Base-by-base conservation (phyloP, 2,113 vertebrate species). In the Perca fluviatilis region DNA sequence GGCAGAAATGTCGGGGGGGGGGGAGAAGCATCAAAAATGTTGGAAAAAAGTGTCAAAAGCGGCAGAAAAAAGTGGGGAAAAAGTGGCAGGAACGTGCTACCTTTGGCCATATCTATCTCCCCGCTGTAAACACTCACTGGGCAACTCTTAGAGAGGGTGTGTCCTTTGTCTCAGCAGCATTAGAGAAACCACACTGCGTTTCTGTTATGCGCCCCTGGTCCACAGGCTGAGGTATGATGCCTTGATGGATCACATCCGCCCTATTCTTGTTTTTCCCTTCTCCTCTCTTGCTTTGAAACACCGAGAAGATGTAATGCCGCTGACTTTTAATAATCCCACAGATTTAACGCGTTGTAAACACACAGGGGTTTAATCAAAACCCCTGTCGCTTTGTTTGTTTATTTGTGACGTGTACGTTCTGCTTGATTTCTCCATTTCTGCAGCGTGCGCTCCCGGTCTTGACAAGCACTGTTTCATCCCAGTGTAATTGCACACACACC, bases 271-370 rank as follows among this genome's bases (percentile, higher is more conserved):
- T 75, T 79, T 51, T 63, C 46, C 46, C 33, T 54, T 69, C 61
- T 71, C 12, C 60, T 36, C 46, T 7, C 64, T 58, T 30, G n/a
- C 76, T 54, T 13, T 3, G 50, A 57, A 79, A 83, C 78, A 67
- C 23, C 0, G 43, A 77, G 71, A 69, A 87, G 69, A 72, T 76
- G 77, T 82, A 86, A 74, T 75, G 86, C 83, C 70, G 50, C 78
- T 58, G 73, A 77, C 63, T 86, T 89, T 80, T 86, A 85, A 84
- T 89, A 80, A 92, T 87, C 75, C 62, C 51, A 47, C 80, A 58
- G 71, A 85, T 91, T 90, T 89, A 87, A 88, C 50, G 79, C 58
- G n/a, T 82, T 88, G 88, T 89, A 90, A 92, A 91, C 89, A 88
- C 79, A 80, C 36, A 2, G 4, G 18, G 51, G 65, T 85, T 86